Conservation (phyloP, 2,888 invertebrate genomes). For the Mesodorylaimus sp. region DNA sequence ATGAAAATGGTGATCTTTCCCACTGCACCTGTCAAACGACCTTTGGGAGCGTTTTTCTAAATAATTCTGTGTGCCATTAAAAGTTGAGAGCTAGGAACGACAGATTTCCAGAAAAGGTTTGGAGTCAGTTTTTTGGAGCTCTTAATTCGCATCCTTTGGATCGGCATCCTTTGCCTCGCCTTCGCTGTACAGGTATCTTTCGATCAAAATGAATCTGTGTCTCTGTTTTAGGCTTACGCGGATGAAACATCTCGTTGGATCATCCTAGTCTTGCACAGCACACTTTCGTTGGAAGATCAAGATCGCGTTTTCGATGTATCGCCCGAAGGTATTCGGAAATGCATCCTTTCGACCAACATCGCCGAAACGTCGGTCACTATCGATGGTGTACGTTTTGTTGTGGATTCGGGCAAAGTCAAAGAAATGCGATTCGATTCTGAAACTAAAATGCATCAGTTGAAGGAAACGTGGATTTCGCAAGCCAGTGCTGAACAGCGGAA, state of each 20-base stretch:
- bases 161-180: too few species aligned
- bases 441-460: constrained; percentile 56
- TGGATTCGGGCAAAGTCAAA: constrained; percentile 90
- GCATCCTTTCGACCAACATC: constrained; percentile 91
- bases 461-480: constrained; percentile 91
- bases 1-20: too few species aligned
- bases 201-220: too few species aligned
- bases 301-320: constrained; percentile 89
- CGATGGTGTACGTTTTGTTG: constrained; percentile 87
- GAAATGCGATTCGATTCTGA: constrained; percentile 86
- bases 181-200: too few species aligned
- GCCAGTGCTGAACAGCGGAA: constrained; percentile 91
- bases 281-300: constrained; percentile 75
- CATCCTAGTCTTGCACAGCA: constrained; percentile 73
- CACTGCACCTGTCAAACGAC: too few species aligned
- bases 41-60: too few species aligned
- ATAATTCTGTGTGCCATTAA: too few species aligned
- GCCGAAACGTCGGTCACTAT: constrained; percentile 97
- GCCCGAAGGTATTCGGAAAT: constrained; percentile 81
- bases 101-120: too few species aligned
- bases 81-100: too few species aligned
- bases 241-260: constrained; percentile 68
- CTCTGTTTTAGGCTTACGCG: constrained; percentile 53
- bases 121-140: too few species aligned
- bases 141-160: too few species aligned